Base-by-base conservation (phyloP, 2,888 invertebrate genomes). In the Crossocerus cetratus region DNA sequence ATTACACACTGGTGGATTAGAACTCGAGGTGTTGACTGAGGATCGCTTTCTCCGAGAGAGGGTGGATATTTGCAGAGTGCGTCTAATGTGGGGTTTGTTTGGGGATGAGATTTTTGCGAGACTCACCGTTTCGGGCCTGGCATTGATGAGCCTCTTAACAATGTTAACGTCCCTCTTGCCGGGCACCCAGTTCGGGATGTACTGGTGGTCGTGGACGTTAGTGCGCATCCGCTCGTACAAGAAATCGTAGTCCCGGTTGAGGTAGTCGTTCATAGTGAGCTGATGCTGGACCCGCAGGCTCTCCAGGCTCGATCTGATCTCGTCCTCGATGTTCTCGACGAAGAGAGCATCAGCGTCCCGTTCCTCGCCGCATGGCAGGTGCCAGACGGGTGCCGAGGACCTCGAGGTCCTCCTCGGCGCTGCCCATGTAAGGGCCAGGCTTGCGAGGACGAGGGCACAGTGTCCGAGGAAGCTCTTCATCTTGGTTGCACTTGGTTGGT, bases 121-220 rank as follows among this genome's bases (percentile, higher is more conserved):
- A 59, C 84, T 83, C 76, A 89, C 89, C 85, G 76, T 84, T 75
- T 82, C 80, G 1, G 80, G 61, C 8, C 23, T 64, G 4, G 75
- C 70, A 11, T 79, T 69, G 13, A 74, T 45, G 13, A 88, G 74
- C 13, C 62, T 74, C 65, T 72, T 84, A 8, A 90, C 65, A 2
- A 70, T 60, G 57, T 83, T 82, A 18, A 86, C 83, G 65, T 90
- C 90, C 53, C 84, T 86, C 60, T 85, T 86, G 49, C 88, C 88
- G 0, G 91, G 91, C 21, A 91, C 69, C 90, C 90, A 90, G 65
- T 88, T 90, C 1, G 90, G 90, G 54, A 90, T 88, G 73, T 90
- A 90, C 74, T 90, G 90, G 69, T 90, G 86, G 53, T 90, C 84
- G 58, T 86, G 80, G 2, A 88, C 83, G 0, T 88, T 87, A 61